phyloP scores from a whole-genome alignment of 2,888 invertebrate genomes.

The Camptogramma bilineatum region DNA sequence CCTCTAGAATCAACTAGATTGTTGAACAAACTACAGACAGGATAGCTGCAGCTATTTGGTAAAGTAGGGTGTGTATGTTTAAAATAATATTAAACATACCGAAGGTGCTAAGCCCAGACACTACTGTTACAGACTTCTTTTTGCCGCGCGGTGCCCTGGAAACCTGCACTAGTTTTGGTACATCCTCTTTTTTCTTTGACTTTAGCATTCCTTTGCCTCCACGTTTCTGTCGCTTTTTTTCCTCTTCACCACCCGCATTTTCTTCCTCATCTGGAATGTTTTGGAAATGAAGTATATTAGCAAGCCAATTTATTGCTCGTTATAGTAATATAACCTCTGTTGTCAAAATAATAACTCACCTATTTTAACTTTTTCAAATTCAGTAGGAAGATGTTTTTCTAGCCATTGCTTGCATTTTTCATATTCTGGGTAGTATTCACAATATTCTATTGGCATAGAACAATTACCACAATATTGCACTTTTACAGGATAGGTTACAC shows the following conservation, averaged over 20 bases:
- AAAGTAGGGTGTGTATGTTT: neutral
- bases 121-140: conserved; percentile 99
- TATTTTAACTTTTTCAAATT: conserved; percentile 95
- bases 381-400: conserved; percentile 96
- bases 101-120: conserved; percentile 97
- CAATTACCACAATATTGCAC: conserved; percentile 97
- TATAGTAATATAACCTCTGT: conserved; percentile 45
- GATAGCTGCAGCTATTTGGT: too few species aligned
- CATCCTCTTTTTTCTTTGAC: conserved; percentile 97
- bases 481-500: conserved; percentile 92
- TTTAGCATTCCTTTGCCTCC: conserved; percentile 98
- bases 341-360: conserved; percentile 68
- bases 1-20: too few species aligned
- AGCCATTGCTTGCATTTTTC: conserved; percentile 99
- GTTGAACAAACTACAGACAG: too few species aligned
- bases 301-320: neutral
- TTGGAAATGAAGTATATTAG: conserved; percentile 33
- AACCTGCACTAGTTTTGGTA: conserved; percentile 93
- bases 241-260: conserved; percentile 92
- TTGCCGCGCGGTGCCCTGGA: conserved; percentile 97
- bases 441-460: conserved; percentile 98
- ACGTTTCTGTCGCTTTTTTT: conserved; percentile 97
- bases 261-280: conserved; percentile 85
- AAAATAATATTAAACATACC: conserved; percentile 81
- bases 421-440: conserved; percentile 98